Percentiles rank a stretch among this genome's conserved stretches.
phyloP scores from a whole-genome alignment of 2,797 vertebrate genomes.

The Enteromius fasciolatus region DNA sequence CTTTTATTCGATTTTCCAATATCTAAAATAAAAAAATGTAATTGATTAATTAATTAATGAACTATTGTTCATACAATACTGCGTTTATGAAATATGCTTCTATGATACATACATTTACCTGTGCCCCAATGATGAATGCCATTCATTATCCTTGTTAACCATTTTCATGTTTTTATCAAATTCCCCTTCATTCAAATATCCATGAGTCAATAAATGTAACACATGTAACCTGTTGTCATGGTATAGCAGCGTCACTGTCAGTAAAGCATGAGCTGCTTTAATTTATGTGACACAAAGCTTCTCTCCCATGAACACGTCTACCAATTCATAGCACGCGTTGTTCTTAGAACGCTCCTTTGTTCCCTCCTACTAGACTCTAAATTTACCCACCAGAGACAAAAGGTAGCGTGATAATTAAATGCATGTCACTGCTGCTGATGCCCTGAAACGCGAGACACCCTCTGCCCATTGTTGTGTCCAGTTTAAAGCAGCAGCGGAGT shows the following conservation, averaged over 20 bases:
- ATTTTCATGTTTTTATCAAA: not conserved
- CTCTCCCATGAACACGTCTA: conserved; percentile 6
- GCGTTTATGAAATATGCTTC: not conserved
- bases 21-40: not conserved
- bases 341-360: conserved; percentile 53
- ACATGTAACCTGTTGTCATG: not conserved
- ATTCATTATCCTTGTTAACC: not conserved
- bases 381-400: conserved; percentile 68
- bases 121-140: not conserved
- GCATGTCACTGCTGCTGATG: conserved; percentile 35
- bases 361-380: conserved; percentile 63
- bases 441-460: conserved; percentile 66
- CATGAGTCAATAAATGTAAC: not conserved
- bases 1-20: not conserved
- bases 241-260: not conserved
- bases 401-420: conserved; percentile 64
- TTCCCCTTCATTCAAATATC: not conserved
- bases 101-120: not conserved
- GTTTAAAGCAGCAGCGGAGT: conserved; percentile 33
- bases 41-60: not conserved
- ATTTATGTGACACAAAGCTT: conserved; percentile 12
- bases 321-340: conserved; percentile 8
- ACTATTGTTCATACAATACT: not conserved
- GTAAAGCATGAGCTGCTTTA: conserved; percentile 35
- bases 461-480: conserved; percentile 42